These are phyloP conservation scores for Neoaliturus tenellus DNA, from an alignment of 2,888 invertebrate species.

Conservation along the genomic window DNA sequence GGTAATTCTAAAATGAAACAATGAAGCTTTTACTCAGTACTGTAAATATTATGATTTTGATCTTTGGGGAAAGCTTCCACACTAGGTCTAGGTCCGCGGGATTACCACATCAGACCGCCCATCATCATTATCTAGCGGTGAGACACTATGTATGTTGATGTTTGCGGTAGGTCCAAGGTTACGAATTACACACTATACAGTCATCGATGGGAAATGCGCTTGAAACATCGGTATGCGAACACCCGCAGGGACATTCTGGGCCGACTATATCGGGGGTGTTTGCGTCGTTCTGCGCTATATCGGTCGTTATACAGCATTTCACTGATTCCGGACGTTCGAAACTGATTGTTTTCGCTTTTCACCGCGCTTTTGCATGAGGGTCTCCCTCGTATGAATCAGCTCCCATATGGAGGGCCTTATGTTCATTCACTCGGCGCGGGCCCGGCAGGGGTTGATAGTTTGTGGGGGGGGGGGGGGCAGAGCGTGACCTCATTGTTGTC, in stretches of 20 bases:
- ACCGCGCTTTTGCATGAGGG: too few relatives aligned
- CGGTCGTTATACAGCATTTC: too few relatives aligned
- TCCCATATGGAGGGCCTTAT: neutral
- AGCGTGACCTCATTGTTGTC: conserved; percentile 24
- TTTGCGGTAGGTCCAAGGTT: neutral
- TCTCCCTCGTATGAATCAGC: too few relatives aligned
- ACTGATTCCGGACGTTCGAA: too few relatives aligned
- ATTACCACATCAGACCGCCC: neutral
- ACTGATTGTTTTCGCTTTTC: too few relatives aligned
- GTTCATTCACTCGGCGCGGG: neutral
- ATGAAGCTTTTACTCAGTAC: too few relatives aligned
- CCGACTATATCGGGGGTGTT: neutral
- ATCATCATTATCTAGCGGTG: neutral
- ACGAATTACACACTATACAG: neutral
- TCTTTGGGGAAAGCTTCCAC: too few relatives aligned
- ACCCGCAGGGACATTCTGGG: neutral
- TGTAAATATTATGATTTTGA: too few relatives aligned
- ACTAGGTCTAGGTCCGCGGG: neutral
- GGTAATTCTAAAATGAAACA: too few relatives aligned
- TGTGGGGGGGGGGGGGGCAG: neutral
- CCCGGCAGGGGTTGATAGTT: neutral
- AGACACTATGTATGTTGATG: neutral
- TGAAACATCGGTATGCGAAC: neutral
- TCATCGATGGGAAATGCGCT: too few relatives aligned
- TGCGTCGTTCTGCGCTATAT: neutral